These are phyloP conservation scores for Bostrychus sinensis DNA, from an alignment of 2,113 vertebrate species.

Conservation along the genomic window DNA sequence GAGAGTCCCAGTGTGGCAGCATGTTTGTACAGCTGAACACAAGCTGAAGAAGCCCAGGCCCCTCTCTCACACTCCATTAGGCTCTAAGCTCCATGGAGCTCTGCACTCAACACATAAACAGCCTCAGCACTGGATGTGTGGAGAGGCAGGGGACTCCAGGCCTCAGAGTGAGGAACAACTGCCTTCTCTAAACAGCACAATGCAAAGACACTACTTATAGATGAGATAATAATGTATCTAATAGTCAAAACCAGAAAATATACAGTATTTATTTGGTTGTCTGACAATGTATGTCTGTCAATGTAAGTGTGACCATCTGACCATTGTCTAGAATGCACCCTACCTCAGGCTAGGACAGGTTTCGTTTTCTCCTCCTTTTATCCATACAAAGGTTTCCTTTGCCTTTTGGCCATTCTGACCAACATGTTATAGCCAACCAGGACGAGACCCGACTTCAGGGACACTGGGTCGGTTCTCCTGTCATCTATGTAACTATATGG, in stretches of 20 bases:
- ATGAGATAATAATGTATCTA: conserved; percentile 23
- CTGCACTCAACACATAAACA: conserved; percentile 97
- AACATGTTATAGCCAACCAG: too few species aligned
- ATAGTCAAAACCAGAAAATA: too few species aligned
- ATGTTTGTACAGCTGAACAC: conserved; percentile 99
- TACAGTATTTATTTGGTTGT: too few species aligned
- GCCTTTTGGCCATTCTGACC: too few species aligned
- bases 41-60: conserved; percentile 96
- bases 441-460: too few species aligned
- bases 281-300: conserved; percentile 24
- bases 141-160: conserved; percentile 77
- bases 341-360: too few species aligned
- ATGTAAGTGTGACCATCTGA: too few species aligned
- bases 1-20: conserved; percentile 74
- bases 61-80: conserved; percentile 96
- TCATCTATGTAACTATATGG: too few species aligned
- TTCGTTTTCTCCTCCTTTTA: too few species aligned
- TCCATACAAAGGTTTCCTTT: too few species aligned
- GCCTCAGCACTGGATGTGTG: conserved; percentile 84
- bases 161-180: conserved; percentile 78
- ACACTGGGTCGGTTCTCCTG: too few species aligned
- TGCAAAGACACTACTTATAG: conserved; percentile 45
- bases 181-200: conserved; percentile 69
- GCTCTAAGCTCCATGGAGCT: conserved; percentile 89
- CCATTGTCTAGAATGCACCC: too few species aligned